Evolutionary conservation across 2,888 invertebrate genomes (phyloP).

Genomic region (Cremastinae sp.): DNA sequence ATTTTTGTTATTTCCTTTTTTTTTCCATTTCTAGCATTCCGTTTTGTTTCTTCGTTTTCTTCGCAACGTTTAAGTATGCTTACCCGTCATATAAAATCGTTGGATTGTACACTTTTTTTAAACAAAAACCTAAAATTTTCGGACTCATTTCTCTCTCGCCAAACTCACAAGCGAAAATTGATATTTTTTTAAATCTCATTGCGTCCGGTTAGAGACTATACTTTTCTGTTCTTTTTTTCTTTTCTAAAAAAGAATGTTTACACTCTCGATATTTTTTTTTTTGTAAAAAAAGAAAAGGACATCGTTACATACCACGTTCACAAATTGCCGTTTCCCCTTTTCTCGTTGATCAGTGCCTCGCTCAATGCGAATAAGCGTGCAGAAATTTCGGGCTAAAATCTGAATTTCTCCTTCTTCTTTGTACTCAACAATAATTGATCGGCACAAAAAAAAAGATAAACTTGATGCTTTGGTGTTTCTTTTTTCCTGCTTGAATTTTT

Average conservation of each 20-base stretch:
- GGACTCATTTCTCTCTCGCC: constrained; percentile 30
- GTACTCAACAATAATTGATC: constrained; percentile 43
- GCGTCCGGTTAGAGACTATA: background rate
- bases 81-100: constrained; percentile 67
- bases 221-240: constrained; percentile 14
- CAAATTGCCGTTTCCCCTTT: constrained; percentile 48
- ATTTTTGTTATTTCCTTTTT: constrained; percentile 42
- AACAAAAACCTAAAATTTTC: constrained; percentile 65
- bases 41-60: constrained; percentile 14
- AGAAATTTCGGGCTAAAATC: constrained; percentile 25
- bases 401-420: constrained; percentile 15
- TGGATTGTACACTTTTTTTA: constrained; percentile 62
- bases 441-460: constrained; percentile 36
- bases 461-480: constrained; percentile 42
- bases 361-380: constrained; percentile 18
- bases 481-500: background rate
- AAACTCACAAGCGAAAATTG: constrained; percentile 11
- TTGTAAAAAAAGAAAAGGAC: constrained; percentile 21
- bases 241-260: constrained; percentile 24
- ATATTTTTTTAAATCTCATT: constrained; percentile 17
- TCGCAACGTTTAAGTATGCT: constrained; percentile 63
- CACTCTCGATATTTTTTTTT: constrained; percentile 1
- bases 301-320: constrained; percentile 40
- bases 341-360: constrained; percentile 34
- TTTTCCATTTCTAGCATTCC: constrained; percentile 12